A percentile compares a stretch with the other conserved stretches of the same genome.
Conservation (phyloP, 1,140 invertebrate genomes). For the Microvelia longipes region DNA sequence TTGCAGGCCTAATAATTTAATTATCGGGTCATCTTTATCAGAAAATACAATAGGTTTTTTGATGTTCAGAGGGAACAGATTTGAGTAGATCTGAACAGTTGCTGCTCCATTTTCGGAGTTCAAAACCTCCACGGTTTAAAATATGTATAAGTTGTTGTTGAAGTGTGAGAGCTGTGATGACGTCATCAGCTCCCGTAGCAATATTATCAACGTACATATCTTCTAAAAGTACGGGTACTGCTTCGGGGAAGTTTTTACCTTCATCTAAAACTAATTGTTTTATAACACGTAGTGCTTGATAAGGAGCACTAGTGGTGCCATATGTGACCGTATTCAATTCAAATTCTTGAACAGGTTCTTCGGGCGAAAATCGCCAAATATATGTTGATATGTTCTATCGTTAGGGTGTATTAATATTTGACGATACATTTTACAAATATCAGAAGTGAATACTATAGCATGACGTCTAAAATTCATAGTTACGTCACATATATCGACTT, state of each 20-base stretch:
- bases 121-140: slow-evolving; percentile 14
- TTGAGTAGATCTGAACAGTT: slow-evolving; percentile 2
- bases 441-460: background rate
- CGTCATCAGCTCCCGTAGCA: slow-evolving; percentile 23
- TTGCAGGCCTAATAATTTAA: slow-evolving; percentile 14
- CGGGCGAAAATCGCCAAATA: slow-evolving; percentile 16
- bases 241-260: slow-evolving; percentile 18
- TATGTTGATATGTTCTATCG: slow-evolving; percentile 13
- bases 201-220: slow-evolving; percentile 35
- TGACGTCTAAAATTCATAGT: background rate
- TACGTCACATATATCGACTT: background rate
- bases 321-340: slow-evolving; percentile 27
- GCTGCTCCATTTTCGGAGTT: slow-evolving; percentile 14
- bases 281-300: slow-evolving; percentile 24
- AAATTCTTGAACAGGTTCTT: slow-evolving; percentile 18
- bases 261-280: slow-evolving; percentile 25
- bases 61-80: background rate
- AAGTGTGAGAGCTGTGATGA: slow-evolving; percentile 14
- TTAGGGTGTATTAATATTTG: slow-evolving; percentile 22
- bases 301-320: slow-evolving; percentile 26
- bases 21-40: background rate
- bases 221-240: slow-evolving; percentile 19
- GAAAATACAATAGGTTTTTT: background rate
- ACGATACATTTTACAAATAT: slow-evolving; percentile 9
- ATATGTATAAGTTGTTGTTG: slow-evolving; percentile 12